Evolutionary conservation across 2,888 invertebrate species (phyloP).

Genomic region (Drosophila monieri): DNA sequence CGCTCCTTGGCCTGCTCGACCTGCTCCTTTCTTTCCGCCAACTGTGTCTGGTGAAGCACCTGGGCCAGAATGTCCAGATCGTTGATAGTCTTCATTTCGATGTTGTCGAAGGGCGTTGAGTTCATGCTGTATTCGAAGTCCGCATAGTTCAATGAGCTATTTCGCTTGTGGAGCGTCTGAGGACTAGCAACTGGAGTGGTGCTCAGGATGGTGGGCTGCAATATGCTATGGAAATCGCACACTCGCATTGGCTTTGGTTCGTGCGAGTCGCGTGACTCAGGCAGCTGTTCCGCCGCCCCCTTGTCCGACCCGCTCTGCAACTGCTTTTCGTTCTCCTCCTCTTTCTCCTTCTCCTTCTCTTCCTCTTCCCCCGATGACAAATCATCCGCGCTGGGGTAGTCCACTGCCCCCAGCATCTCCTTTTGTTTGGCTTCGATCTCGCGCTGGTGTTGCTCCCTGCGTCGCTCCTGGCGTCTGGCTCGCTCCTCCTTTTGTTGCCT

Average conservation of each 20-base stretch:
- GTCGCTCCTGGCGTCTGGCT: slow-evolving; percentile 86
- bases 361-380: slow-evolving; percentile 84
- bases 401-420: slow-evolving; percentile 86
- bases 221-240: slow-evolving; percentile 82
- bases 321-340: slow-evolving; percentile 16
- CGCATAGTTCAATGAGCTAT: slow-evolving; percentile 85
- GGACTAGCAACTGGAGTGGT: slow-evolving; percentile 34
- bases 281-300: slow-evolving; percentile 9
- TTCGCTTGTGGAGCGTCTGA: slow-evolving; percentile 66
- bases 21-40: slow-evolving; percentile 47
- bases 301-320: slow-evolving; percentile 2
- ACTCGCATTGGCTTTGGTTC: slow-evolving; percentile 75
- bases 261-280: slow-evolving; percentile 30
- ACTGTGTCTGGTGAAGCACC: slow-evolving; percentile 86
- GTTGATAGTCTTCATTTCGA: slow-evolving; percentile 95
- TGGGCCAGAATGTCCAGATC: slow-evolving; percentile 95
- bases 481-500: slow-evolving; percentile 87
- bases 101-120: slow-evolving; percentile 96
- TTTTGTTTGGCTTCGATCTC: slow-evolving; percentile 86
- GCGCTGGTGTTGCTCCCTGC: slow-evolving; percentile 86
- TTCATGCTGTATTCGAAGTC: slow-evolving; percentile 95
- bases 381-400: slow-evolving; percentile 87
- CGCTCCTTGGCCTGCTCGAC: slow-evolving; percentile 1
- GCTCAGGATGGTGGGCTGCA: slow-evolving; percentile 82
- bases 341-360: slow-evolving; percentile 51